These are phyloP conservation scores for Strigamia maritima DNA, from an alignment of 2,888 invertebrate species.

Conservation along the genomic window DNA sequence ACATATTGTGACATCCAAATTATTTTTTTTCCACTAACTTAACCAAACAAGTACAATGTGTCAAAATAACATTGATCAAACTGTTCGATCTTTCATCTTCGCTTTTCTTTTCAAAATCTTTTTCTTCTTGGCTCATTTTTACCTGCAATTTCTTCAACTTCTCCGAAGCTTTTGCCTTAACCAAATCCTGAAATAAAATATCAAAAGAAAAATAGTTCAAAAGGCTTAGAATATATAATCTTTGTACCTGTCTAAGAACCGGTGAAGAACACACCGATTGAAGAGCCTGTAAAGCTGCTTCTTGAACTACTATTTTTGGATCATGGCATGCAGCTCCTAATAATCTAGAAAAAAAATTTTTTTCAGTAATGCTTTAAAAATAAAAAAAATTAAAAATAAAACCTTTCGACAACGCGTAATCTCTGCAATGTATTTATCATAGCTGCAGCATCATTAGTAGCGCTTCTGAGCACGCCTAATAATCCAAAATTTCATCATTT, in stretches of 20 bases:
- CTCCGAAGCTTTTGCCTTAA: neutral
- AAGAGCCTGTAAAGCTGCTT: constrained; percentile 6
- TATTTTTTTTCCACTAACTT: neutral
- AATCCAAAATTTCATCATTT: neutral
- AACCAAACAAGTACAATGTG: neutral
- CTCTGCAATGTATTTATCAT: neutral
- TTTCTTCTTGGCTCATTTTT: neutral
- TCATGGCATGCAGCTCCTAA: neutral
- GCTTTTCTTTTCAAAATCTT: neutral
- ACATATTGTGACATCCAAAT: too few species aligned
- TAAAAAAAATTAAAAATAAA: neutral
- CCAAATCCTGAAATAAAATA: neutral
- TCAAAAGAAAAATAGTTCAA: neutral
- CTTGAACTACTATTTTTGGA: neutral
- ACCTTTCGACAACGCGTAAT: neutral
- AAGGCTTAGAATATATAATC: too few species aligned
- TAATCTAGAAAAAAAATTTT: neutral
- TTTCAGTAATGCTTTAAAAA: too few species aligned
- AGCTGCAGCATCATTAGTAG: neutral
- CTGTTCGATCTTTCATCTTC: neutral
- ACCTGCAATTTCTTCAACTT: neutral
- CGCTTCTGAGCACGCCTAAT: constrained; percentile 21
- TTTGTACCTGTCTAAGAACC: neutral
- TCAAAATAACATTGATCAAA: neutral
- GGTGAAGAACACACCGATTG: neutral